Evolutionary conservation across 1,140 invertebrate species (phyloP), one percentile per base, ranked within the genome.

Genomic region (Gonioctena quinquepunctata): DNA sequence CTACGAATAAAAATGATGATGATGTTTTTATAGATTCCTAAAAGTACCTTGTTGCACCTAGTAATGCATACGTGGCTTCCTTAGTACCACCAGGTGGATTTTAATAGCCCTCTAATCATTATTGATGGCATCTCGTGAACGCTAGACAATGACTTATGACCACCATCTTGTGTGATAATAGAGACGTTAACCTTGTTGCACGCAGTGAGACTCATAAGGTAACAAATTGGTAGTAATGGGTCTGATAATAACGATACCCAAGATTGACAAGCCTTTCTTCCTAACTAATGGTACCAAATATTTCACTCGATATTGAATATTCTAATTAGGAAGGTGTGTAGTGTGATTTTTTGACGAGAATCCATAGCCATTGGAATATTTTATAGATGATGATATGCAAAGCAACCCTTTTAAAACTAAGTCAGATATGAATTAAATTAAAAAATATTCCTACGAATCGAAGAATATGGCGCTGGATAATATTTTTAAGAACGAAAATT

Each of bases 171-270:
- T 25, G 11, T 21, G 54, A 54, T 56, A 57, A 57, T 66, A 66
- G 54, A 56, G 54, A 66, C 26, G 25, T 66, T 49, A 26, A 49
- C 21, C 19, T 26, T 48, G 28, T 8, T 22, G 26, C 28, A 21
- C 21, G 18, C 27, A 23, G 48, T 26, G 25, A 66, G 19, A 19
- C 23, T 54, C 23, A 28, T 25, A 18, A 26, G 23, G 19, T 25
- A 23, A 52, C 63, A 66, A 52, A 66, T 52, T 52, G 48, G 23
- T 50, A 52, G 49, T 52, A 52, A 66, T 66, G 22, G 16, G 21
- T 23, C 56, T 60, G 28, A 68, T 68, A 59, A 27, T 68, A 59
- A 59, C 54, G 48, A 23, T 23, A 28, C 42, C 23, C 42, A 56
- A 49, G 16, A 66, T 66, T 28, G 42, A 57, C 57, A 50, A 68